Evolutionary conservation across 2,888 invertebrate species (phyloP).

Genomic region (Agriotes lineatus): DNA sequence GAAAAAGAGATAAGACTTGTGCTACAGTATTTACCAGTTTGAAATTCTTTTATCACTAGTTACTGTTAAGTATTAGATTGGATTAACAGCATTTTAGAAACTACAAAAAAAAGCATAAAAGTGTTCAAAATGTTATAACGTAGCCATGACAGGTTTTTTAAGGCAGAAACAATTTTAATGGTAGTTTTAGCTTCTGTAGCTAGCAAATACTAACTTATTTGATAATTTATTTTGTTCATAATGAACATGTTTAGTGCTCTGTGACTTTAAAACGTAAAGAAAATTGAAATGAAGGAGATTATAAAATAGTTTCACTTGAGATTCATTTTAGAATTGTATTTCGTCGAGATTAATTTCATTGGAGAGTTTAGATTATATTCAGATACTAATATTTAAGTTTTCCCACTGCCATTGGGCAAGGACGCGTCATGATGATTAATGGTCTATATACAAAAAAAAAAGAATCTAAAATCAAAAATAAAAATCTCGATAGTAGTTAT

Average conservation of each 20-base stretch:
- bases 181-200: neutral
- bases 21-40: constrained; percentile 37
- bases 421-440: too few species aligned
- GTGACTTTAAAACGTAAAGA: neutral
- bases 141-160: constrained; percentile 6
- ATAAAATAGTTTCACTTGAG: neutral
- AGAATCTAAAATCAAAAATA: too few species aligned
- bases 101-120: constrained; percentile 11
- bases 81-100: constrained; percentile 6
- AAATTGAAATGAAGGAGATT: neutral
- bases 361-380: too few species aligned
- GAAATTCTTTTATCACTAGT: constrained; percentile 9
- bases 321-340: too few species aligned
- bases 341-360: too few species aligned
- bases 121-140: constrained; percentile 16
- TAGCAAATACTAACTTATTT: neutral
- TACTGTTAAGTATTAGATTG: constrained; percentile 15
- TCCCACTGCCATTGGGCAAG: too few species aligned
- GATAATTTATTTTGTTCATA: neutral
- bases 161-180: neutral
- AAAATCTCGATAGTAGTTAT: too few species aligned
- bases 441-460: too few species aligned
- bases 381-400: too few species aligned
- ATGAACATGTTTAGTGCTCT: too few species aligned
- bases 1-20: constrained; percentile 70